These are phyloP conservation scores for Hymenochirus boettgeri DNA, from an alignment of 2,113 vertebrate species.

Conservation along the genomic window DNA sequence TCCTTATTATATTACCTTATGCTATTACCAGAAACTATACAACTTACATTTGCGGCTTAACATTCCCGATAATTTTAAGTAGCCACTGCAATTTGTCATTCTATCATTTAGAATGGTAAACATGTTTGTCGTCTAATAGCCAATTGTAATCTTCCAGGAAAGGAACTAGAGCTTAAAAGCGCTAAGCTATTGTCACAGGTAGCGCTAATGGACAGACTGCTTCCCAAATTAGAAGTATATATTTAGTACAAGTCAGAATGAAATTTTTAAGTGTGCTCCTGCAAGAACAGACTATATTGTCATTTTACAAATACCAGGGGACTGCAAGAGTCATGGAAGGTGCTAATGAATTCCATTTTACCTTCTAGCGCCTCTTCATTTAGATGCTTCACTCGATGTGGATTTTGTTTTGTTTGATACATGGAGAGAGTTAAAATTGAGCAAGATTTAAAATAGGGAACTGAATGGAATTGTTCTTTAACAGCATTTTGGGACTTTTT, in stretches of 20 bases:
- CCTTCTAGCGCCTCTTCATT: slow-evolving; percentile 39
- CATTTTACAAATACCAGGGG: slow-evolving; percentile 23
- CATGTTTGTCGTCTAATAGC: no score
- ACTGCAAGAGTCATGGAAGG: slow-evolving; percentile 22
- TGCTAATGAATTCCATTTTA: slow-evolving; percentile 40
- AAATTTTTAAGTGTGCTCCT: slow-evolving; percentile 23
- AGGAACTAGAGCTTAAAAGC: not conserved
- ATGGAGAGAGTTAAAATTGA: slow-evolving; percentile 11
- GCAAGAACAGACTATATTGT: slow-evolving; percentile 27
- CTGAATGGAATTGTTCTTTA: slow-evolving; percentile 1
- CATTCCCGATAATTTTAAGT: no score
- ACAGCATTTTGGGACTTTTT: slow-evolving; percentile 19
- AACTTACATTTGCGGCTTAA: no score
- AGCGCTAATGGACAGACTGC: slow-evolving; percentile 20
- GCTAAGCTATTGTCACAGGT: not conserved
- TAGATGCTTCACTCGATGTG: slow-evolving; percentile 39
- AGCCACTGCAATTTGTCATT: no score
- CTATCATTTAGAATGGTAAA: no score
- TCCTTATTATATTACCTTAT: no score
- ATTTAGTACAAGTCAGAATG: slow-evolving; percentile 26
- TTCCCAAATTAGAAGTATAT: slow-evolving; percentile 17
- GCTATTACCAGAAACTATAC: no score
- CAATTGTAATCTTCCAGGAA: no score
- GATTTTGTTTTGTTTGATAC: slow-evolving; percentile 42
- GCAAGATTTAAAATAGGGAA: slow-evolving; percentile 19